Base-by-base conservation (phyloP, 2,113 vertebrate genomes). In the Phaetusa simplex region DNA sequence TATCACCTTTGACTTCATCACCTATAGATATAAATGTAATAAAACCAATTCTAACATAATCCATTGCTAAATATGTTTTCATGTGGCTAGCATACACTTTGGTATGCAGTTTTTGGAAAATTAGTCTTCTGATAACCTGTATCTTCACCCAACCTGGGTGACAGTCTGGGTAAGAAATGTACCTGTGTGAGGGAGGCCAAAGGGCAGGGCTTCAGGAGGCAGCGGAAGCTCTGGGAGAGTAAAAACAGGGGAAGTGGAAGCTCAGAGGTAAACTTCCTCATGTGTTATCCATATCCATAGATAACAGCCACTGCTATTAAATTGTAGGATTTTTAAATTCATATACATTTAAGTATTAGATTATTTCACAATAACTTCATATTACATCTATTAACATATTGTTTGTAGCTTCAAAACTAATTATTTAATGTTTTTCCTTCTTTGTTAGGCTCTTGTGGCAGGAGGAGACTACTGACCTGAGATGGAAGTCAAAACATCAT, bases 401-500 rank as follows among this genome's bases (percentile, higher is more conserved):
- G 27, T 56, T 56, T 62, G 15, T 26, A 55, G 42, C 69, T 82
- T 90, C 32, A 64, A 53, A 86, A 45, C n/a, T 61, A 29, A 12
- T n/a, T 56, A 26, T n/a, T 58, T 92, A 62, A 32, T 73, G 13
- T 88, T 71, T 52, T 62, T 92, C 9, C 49, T 91, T 82, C 74
- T 86, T 91, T 62, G 4, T 61, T 84, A 95, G 53, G 55, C 97
- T 91, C 87, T 96, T 97, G 96, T 97, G 96, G 95, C 94, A 93
- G 77, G 89, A 95, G 82, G 92, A 90, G 71, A 85, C 95, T 92
- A 69, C 49, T 67, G 88, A 86, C 58, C 94, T 94, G 98, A 97
- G 98, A 99, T 99, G 99, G 99, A 99, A 94, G 98, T 99, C 97
- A 97, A 95, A 98, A 98, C 98, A 85, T 98, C 98, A 7, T 98